Evolutionary conservation across 2,888 invertebrate genomes (phyloP).

Genomic region (Notodonta ziczac): DNA sequence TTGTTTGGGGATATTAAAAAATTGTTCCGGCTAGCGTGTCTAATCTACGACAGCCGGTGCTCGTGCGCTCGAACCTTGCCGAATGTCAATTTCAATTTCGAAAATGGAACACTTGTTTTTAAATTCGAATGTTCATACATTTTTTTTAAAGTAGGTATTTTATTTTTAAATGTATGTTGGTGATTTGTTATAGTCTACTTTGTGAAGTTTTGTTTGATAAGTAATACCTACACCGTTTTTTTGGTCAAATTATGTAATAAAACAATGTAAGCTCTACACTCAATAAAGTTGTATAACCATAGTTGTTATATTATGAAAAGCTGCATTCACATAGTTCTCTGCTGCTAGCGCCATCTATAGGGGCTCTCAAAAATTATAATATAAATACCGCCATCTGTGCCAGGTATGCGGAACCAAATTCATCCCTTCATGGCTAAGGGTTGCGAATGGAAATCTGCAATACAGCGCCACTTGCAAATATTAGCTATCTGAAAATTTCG

Average conservation of each 20-base stretch:
- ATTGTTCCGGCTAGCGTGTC: slow-evolving; percentile 84
- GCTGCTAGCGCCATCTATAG: slow-evolving; percentile 66
- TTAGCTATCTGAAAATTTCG: slow-evolving; percentile 29
- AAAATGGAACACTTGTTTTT: slow-evolving; percentile 30
- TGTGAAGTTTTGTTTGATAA: too few relatives aligned
- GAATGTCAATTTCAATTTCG: slow-evolving; percentile 43
- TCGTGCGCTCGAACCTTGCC: slow-evolving; percentile 47
- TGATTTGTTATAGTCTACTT: background rate
- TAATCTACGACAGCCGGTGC: slow-evolving; percentile 80
- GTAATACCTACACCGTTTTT: too few relatives aligned
- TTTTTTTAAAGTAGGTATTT: background rate
- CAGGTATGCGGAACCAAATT: slow-evolving; percentile 47
- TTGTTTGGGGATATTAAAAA: slow-evolving; percentile 84
- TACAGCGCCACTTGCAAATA: slow-evolving; percentile 69
- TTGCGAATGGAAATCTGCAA: slow-evolving; percentile 76
- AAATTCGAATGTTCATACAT: slow-evolving; percentile 1
- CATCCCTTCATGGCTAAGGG: slow-evolving; percentile 72
- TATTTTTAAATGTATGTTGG: background rate
- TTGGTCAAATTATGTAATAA: too few relatives aligned
- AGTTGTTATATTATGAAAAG: background rate
- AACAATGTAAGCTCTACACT: background rate
- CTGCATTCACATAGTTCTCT: background rate
- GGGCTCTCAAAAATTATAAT: slow-evolving; percentile 24
- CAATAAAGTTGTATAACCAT: background rate
- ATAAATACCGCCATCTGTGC: slow-evolving; percentile 63